Conservation (phyloP, 2,888 invertebrate species). For the Drosophila acutilabella region DNA sequence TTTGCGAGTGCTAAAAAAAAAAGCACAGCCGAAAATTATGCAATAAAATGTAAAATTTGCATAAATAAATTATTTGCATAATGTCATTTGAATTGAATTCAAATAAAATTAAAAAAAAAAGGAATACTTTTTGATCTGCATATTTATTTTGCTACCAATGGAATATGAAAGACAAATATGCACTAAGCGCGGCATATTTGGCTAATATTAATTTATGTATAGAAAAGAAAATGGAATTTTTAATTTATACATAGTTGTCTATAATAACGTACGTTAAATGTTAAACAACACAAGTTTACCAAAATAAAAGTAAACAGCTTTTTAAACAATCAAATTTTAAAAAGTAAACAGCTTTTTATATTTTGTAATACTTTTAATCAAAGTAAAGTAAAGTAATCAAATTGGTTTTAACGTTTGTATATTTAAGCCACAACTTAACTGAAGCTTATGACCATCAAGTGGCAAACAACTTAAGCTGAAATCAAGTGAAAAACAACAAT, state of each 20-base stretch:
- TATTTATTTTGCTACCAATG: background rate
- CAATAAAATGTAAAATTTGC: constrained; percentile 21
- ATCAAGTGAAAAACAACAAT: constrained; percentile 5
- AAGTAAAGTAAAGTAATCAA: constrained; percentile 1
- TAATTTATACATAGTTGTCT: background rate
- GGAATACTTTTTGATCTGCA: background rate
- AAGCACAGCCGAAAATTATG: constrained; percentile 9
- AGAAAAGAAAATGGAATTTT: background rate
- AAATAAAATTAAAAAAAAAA: background rate
- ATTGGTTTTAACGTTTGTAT: background rate
- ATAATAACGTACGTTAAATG: too few relatives aligned
- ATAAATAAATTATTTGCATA: constrained; percentile 21
- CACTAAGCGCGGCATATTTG: too few relatives aligned
- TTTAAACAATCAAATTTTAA: too few relatives aligned
- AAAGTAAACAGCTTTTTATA: too few relatives aligned
- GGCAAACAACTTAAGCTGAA: constrained; percentile 18
- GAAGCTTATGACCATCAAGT: constrained; percentile 2
- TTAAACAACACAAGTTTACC: too few relatives aligned
- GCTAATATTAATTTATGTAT: background rate
- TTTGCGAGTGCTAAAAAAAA: constrained; percentile 5
- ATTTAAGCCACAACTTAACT: constrained; percentile 9
- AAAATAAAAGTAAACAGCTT: too few relatives aligned
- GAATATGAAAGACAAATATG: background rate
- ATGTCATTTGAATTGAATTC: background rate
- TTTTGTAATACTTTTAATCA: background rate